phyloP scores from a whole-genome alignment of 1,140 invertebrate species.

The Drosophila kepulauana region DNA sequence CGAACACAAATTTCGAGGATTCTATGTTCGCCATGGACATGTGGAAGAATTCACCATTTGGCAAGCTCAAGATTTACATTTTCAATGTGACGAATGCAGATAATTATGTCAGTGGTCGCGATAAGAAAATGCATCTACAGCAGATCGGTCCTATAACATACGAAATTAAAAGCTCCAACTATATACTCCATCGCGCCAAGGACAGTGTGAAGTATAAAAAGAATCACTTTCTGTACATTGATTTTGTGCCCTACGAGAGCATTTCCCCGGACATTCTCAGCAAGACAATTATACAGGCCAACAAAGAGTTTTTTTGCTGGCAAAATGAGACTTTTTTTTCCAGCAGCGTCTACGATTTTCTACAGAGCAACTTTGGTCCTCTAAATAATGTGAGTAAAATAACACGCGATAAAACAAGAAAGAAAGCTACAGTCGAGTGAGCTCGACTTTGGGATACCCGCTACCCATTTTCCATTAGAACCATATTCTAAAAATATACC shows the following conservation, averaged over 20 bases:
- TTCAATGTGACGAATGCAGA: constrained; percentile 89
- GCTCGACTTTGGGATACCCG: no score
- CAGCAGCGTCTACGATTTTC: constrained; percentile 71
- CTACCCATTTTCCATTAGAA: no score
- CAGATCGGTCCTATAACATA: constrained; percentile 89
- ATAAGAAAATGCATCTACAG: constrained; percentile 86
- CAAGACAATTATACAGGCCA: constrained; percentile 87
- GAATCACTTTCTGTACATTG: no score
- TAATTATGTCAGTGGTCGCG: constrained; percentile 86
- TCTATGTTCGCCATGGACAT: constrained; percentile 88
- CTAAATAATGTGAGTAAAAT: constrained; percentile 85
- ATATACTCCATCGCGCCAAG: constrained; percentile 87
- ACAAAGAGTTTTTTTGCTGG: constrained; percentile 85
- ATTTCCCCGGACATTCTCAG: constrained; percentile 87
- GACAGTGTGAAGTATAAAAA: no score
- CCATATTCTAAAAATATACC: no score
- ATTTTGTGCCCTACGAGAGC: constrained; percentile 86
- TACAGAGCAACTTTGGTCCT: constrained; percentile 87
- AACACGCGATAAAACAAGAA: no score
- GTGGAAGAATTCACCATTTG: constrained; percentile 87
- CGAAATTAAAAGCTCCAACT: constrained; percentile 72
- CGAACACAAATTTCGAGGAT: constrained; percentile 87
- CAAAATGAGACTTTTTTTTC: no score
- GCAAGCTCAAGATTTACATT: constrained; percentile 86
- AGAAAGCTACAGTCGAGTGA: no score